Evolutionary conservation across 2,797 vertebrate species (phyloP), one percentile per base, ranked within the genome.

Genomic region (Semaprochilodus insignis): DNA sequence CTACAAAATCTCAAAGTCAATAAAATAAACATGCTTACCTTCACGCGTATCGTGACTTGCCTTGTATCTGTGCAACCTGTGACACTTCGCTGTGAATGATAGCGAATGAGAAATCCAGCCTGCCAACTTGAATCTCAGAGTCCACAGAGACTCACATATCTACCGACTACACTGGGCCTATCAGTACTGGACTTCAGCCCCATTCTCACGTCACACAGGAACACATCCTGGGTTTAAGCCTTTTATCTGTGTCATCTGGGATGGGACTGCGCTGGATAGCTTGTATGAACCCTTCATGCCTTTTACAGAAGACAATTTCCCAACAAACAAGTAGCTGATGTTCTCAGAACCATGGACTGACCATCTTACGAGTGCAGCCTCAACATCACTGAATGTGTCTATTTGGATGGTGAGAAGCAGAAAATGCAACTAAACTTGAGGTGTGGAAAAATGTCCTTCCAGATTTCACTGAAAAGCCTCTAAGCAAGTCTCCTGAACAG

Each of bases 101-200:
- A 54, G 15, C 36, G 84, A 80, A 82, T 71, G 81, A 55, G 83
- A 87, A 90, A 76, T 52, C 77, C 74, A 63, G 74, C 65, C 25
- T 67, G 21, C n/a, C 78, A 90, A 89, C 88, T 82, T 86, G 77
- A 87, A 90, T 88, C 23, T 81, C 27, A 86, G 86, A 91, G 89
- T 90, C 89, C 87, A 90, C 82, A 78, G 71, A 80, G 83, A 81
- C 66, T 19, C 65, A 57, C 78, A 77, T 79, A 86, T 75, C 83
- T 85, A 83, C 81, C 80, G 71, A n/a, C 60, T 65, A 85, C 79
- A 85, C 72, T n/a, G 86, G 67, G 70, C 83, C 76, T 84, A 83
- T 90, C 88, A 87, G 80, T 67, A 66, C 76, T 91, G 94, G 94
- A 96, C 95, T 95, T 96, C 91, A 91, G 87, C 89, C 86, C 90